Evolutionary conservation across 2,113 vertebrate genomes (phyloP).

Genomic region (Atrichornis clamosus): DNA sequence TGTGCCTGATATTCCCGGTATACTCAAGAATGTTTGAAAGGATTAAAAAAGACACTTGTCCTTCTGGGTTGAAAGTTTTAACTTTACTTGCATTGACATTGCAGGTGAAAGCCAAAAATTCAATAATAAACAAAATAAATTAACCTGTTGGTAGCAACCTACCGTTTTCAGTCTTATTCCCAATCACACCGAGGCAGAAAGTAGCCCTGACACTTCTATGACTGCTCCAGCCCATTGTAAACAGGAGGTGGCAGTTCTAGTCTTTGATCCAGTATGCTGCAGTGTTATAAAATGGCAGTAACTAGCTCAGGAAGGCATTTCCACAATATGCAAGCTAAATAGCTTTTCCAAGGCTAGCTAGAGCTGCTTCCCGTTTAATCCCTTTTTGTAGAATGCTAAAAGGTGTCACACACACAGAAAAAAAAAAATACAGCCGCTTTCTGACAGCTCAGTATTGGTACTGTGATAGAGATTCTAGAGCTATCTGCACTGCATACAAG

Average conservation of each 20-base stretch:
- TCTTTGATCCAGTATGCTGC: conserved; percentile 31
- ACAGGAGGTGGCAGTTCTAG: conserved; percentile 53
- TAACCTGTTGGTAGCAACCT: neutral
- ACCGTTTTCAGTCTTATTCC: neutral
- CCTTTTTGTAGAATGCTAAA: neutral
- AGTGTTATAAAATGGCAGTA: conserved; percentile 32
- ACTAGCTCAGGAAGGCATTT: conserved; percentile 2
- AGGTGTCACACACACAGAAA: neutral
- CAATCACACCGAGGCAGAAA: neutral
- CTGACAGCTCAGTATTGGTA: neutral
- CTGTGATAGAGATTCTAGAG: neutral
- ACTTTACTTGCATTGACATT: neutral
- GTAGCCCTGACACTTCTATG: neutral
- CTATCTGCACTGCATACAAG: neutral
- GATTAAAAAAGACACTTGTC: neutral
- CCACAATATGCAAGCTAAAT: neutral
- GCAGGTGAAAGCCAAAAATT: neutral
- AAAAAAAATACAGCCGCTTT: neutral
- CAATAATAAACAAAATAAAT: neutral
- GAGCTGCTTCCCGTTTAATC: neutral
- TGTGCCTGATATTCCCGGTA: neutral
- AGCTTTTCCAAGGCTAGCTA: neutral
- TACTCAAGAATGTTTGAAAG: neutral
- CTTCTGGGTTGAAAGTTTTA: neutral
- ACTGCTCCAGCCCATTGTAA: conserved; percentile 24